Evolutionary conservation across 1,140 invertebrate genomes (phyloP).

Genomic region (Zaprionus inermis): DNA sequence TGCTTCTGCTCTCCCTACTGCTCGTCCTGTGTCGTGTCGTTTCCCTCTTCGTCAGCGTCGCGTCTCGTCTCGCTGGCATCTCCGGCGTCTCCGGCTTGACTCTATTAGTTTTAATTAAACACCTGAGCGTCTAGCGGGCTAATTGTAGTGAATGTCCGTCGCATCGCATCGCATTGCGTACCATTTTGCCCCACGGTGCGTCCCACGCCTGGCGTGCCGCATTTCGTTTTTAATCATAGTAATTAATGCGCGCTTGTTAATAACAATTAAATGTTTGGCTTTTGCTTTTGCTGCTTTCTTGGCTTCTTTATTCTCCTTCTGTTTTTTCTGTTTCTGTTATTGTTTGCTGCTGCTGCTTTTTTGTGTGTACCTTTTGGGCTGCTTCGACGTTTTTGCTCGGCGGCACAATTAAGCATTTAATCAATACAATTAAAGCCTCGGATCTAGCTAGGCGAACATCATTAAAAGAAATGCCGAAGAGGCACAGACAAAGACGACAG

Average conservation of each 20-base stretch:
- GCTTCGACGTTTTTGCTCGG: conserved; percentile 26
- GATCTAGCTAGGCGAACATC: conserved; percentile 56
- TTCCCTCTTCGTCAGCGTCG: conserved; percentile 32
- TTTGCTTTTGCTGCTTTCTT: conserved; percentile 25
- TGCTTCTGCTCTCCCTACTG: no score
- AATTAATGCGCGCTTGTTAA: conserved; percentile 80
- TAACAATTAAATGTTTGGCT: conserved; percentile 74
- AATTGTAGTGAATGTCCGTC: conserved; percentile 70
- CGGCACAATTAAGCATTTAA: conserved; percentile 74
- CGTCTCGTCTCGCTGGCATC: neutral
- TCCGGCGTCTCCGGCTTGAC: conserved; percentile 24
- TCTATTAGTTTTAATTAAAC: conserved; percentile 82
- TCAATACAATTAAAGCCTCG: conserved; percentile 80
- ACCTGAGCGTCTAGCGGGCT: conserved; percentile 69
- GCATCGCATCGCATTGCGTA: conserved; percentile 14
- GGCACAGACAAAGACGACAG: conserved; percentile 30
- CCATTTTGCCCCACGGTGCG: neutral
- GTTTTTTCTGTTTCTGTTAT: conserved; percentile 16
- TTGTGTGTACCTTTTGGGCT: no score
- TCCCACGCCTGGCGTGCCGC: neutral
- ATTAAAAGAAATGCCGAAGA: conserved; percentile 56
- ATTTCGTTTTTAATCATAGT: conserved; percentile 67
- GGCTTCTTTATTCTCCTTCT: conserved; percentile 1
- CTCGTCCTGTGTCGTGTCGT: no score
- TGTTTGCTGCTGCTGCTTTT: no score